Percentiles rank a stretch among this genome's conserved stretches.
Evolutionary conservation across 1,140 invertebrate species (phyloP).

Genomic region (Helicoverpa zea): DNA sequence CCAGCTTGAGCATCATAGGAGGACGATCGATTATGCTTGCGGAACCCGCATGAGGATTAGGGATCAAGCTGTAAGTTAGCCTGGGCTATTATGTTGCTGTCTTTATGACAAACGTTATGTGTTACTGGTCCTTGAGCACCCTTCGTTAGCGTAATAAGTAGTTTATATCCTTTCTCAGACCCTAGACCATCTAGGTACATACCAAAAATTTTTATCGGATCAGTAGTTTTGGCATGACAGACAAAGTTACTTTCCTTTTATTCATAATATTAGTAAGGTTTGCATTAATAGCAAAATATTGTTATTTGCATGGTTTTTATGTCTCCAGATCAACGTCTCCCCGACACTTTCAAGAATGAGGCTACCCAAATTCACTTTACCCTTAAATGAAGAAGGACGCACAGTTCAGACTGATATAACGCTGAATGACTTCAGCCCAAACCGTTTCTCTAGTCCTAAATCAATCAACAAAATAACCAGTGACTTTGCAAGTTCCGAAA

Average conservation of each 20-base stretch:
- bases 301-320: neutral
- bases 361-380: constrained; percentile 12
- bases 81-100: too few relatives aligned
- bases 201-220: too few relatives aligned
- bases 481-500: neutral
- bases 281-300: too few relatives aligned
- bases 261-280: neutral
- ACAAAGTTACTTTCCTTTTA: too few relatives aligned
- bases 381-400: neutral
- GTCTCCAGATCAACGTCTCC: constrained; percentile 14
- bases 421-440: neutral
- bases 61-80: constrained; percentile 20
- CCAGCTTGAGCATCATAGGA: constrained; percentile 20
- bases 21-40: neutral
- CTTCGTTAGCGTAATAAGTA: too few relatives aligned
- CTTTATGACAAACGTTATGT: too few relatives aligned
- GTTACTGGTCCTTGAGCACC: too few relatives aligned
- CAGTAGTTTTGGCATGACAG: too few relatives aligned
- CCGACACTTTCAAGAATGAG: constrained; percentile 19
- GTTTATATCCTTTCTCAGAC: too few relatives aligned
- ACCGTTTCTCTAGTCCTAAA: constrained; percentile 3
- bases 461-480: neutral
- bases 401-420: constrained; percentile 15
- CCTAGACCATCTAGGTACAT: too few relatives aligned
- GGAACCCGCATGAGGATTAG: neutral